Evolutionary conservation across 2,797 vertebrate genomes (phyloP), one percentile per base, ranked within the genome.

Genomic region (Phrynocephalus forsythii): DNA sequence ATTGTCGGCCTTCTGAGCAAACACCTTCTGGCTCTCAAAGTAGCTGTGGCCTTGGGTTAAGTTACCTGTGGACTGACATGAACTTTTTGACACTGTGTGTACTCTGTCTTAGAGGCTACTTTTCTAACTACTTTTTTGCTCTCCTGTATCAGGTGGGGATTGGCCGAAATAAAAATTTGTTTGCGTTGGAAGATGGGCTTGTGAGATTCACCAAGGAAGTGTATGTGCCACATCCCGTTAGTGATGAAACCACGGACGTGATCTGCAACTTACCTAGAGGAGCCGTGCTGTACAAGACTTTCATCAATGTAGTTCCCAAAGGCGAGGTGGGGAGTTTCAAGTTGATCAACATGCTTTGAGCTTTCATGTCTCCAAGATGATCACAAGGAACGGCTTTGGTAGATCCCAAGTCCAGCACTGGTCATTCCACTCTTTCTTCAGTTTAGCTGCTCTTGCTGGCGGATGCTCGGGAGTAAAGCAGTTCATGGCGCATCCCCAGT

Each of bases 121-220:
- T 71, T 92, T 86, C 72, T 91, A 85, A 94, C 0, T 0, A 28
- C 79, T 20, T 5, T 4, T 5, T 24, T 86, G 33, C 2, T 92
- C 52, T 92, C 5, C 75, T 93, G 33, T 94, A 90, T 52, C 94
- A 99, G 99, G 99, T 99, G 77, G 98, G 98, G 16, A 96, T 98
- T 68, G 99, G 98, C 83, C 97, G 95, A 83, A 99, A 97, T 93
- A 99, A 98, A 10, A 98, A 96, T 0, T 96, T 99, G 0, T 99
- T 95, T 0, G 99, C 99, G 26, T 93, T 99, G 91, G 98, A 99
- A 92, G 98, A 99, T 0, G 99, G 99, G 0, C 89, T 94, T 1
- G 97, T 99, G 92, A 95, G 95, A 87, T 99, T 97, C 95, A 99
- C 98, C 26, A 99, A 99, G 88, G 99, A 99, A 86, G 97, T 98